Evolutionary conservation across 2,888 invertebrate genomes (phyloP).

Genomic region (Oscheius sp.): DNA sequence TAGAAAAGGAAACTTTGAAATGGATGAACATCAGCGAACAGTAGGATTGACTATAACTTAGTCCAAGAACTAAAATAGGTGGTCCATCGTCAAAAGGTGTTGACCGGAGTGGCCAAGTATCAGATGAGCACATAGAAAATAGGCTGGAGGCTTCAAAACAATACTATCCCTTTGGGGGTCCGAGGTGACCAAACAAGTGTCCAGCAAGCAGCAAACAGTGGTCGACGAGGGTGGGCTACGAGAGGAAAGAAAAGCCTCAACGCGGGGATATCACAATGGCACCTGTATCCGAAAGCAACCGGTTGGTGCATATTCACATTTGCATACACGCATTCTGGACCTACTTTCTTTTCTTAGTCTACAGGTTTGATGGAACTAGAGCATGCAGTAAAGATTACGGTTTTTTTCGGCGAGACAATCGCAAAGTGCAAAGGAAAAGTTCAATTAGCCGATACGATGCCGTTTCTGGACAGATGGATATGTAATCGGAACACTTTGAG

Average conservation of each 20-base stretch:
- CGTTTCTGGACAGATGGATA: not conserved
- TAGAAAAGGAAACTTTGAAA: no score
- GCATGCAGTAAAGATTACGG: constrained; percentile 27
- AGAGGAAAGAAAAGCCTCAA: not conserved
- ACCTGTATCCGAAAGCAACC: constrained; percentile 21
- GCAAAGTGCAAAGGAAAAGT: constrained; percentile 10
- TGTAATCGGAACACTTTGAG: not conserved
- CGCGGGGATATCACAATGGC: constrained; percentile 25
- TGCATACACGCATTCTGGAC: constrained; percentile 19
- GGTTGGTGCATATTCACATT: constrained; percentile 29
- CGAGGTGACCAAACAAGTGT: constrained; percentile 12
- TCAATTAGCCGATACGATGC: constrained; percentile 16
- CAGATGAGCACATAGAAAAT: constrained; percentile 10
- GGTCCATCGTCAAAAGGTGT: not conserved
- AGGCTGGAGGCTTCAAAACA: constrained; percentile 9
- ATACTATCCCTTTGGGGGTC: constrained; percentile 4
- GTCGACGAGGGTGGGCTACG: no score
- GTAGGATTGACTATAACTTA: no score
- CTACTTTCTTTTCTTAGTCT: constrained; percentile 11
- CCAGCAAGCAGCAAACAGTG: not conserved
- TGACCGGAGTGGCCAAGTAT: not conserved
- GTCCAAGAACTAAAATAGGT: no score
- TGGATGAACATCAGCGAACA: no score
- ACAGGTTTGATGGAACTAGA: constrained; percentile 21
- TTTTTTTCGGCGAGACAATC: constrained; percentile 9